Base-by-base conservation (phyloP, 2,797 vertebrate genomes). In the Anguilla obscura region DNA sequence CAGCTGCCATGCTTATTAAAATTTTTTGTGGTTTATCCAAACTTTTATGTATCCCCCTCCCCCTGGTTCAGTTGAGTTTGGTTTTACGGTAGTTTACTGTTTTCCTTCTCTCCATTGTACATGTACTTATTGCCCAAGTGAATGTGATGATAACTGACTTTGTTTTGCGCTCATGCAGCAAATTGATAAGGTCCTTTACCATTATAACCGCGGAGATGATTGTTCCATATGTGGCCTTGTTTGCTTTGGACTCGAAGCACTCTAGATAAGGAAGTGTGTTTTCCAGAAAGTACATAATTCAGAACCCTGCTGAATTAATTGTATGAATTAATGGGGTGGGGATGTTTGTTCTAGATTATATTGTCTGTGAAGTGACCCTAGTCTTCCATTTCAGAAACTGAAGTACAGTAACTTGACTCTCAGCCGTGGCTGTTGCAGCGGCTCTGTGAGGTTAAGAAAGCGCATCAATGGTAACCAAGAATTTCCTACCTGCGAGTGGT, bases 171-270 rank as follows among this genome's bases (percentile, higher is more conserved):
- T 30, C 27, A 33, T 54, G 52, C 50, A 56, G 83, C 83, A 33
- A 33, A 84, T 84, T 82, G 79, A 84, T 54, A 54, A 54, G n/a
- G 83, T 33, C 52, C 27, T 36, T 83, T 84, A 27, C 8, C 50
- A 52, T 33, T n/a, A 33, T 84, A 6, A 58, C 52, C 27, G 8
- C 12, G 0, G 40, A 50, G 18, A 18, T 80, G 76, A 50, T n/a
- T 82, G 45, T n/a, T 82, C 45, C 79, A 92, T 92, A 92, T 94
- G 93, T 94, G 93, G 91, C 89, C 86, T 88, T 94, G 93, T 94
- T 95, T 93, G 92, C 90, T 93, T 91, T 94, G 93, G 93, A 93
- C 86, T 66, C 88, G 85, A 63, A 33, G 86, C 85, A 89, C 90
- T 91, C 33, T 83, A 89, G 89, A 91, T 86, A 84, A 91, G 90